Evolutionary conservation across 2,888 invertebrate genomes (phyloP).

Genomic region (Lithosia quadra): DNA sequence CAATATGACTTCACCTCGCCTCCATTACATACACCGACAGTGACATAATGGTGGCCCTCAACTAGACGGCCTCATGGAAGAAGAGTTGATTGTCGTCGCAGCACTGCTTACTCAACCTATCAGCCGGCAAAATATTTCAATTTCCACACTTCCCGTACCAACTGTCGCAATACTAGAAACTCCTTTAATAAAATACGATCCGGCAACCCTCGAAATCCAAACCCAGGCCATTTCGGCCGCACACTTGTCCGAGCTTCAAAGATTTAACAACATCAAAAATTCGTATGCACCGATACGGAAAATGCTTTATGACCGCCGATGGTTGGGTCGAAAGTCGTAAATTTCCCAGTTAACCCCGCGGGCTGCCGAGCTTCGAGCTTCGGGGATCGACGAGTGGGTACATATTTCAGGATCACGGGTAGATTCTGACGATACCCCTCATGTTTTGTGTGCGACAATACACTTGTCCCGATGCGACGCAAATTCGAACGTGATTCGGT

Average conservation of each 20-base stretch:
- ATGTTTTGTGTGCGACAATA: constrained; percentile 57
- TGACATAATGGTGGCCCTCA: no score
- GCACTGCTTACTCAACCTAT: background rate
- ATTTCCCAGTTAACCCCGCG: constrained; percentile 67
- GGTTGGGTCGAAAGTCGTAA: constrained; percentile 63
- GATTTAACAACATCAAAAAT: constrained; percentile 62
- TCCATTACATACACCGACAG: no score
- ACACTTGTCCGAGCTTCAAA: constrained; percentile 55
- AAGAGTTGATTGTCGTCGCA: no score
- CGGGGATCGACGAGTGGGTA: constrained; percentile 56
- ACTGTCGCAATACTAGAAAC: constrained; percentile 5
- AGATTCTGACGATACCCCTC: constrained; percentile 55
- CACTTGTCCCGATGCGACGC: constrained; percentile 56
- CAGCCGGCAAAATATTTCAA: background rate
- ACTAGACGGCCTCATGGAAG: no score
- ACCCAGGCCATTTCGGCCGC: constrained; percentile 35
- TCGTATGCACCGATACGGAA: constrained; percentile 65
- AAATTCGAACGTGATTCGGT: constrained; percentile 54
- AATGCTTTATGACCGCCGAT: constrained; percentile 64
- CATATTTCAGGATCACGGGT: constrained; percentile 71
- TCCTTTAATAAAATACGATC: constrained; percentile 23
- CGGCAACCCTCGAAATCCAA: constrained; percentile 27
- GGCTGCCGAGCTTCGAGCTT: constrained; percentile 49
- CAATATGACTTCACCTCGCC: no score
- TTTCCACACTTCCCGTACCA: background rate